These are phyloP conservation scores for Esperia sulphurella DNA, from an alignment of 2,888 invertebrate genomes.

Conservation along the genomic window DNA sequence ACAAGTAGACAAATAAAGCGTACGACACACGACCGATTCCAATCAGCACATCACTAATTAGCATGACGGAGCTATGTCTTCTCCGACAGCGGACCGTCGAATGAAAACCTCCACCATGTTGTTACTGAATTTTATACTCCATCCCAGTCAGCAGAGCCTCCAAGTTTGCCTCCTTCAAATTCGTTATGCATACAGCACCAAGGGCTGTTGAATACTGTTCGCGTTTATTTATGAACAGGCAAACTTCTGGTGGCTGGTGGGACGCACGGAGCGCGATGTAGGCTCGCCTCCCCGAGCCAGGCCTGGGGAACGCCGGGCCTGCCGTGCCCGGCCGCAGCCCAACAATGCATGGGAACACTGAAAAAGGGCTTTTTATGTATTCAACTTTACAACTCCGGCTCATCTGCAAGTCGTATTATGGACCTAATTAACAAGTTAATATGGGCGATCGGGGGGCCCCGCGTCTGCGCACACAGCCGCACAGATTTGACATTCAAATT, in stretches of 20 bases:
- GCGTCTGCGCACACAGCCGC: slow-evolving; percentile 68
- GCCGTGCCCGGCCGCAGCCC: slow-evolving; percentile 40
- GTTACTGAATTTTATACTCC: slow-evolving; percentile 80
- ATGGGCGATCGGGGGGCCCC: slow-evolving; percentile 85
- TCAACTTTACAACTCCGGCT: slow-evolving; percentile 84
- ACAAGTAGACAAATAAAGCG: not conserved
- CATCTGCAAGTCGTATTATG: slow-evolving; percentile 95
- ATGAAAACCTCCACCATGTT: slow-evolving; percentile 79
- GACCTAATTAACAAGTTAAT: slow-evolving; percentile 95
- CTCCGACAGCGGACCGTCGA: slow-evolving; percentile 74
- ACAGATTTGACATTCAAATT: slow-evolving; percentile 22
- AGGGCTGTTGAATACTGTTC: slow-evolving; percentile 81
- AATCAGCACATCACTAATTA: slow-evolving; percentile 52
- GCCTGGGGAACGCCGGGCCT: slow-evolving; percentile 18
- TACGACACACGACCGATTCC: slow-evolving; percentile 18
- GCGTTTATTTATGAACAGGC: slow-evolving; percentile 81
- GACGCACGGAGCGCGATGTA: slow-evolving; percentile 71
- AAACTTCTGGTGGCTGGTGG: slow-evolving; percentile 78
- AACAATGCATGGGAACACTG: slow-evolving; percentile 77
- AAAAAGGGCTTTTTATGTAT: slow-evolving; percentile 84
- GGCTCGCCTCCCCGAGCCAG: slow-evolving; percentile 53
- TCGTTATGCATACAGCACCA: slow-evolving; percentile 81
- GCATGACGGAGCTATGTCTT: slow-evolving; percentile 73
- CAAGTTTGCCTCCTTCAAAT: slow-evolving; percentile 80
- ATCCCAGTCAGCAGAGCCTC: slow-evolving; percentile 78